Evolutionary conservation across 2,888 invertebrate genomes (phyloP).

Genomic region (Mactromeris polynyma): DNA sequence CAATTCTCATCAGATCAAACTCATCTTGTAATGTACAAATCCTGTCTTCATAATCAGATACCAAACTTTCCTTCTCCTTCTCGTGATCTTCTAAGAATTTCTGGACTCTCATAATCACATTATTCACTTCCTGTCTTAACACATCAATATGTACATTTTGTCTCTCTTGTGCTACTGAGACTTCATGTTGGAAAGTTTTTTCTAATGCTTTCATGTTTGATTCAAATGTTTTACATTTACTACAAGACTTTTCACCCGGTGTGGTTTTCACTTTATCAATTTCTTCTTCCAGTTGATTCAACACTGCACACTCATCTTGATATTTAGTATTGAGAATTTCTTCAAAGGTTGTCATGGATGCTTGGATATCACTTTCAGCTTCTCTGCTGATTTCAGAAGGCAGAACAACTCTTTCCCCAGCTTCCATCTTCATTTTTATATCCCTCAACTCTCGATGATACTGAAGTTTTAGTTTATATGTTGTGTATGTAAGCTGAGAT

Average conservation of each 20-base stretch:
- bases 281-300: conserved; percentile 78
- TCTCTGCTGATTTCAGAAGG: conserved; percentile 77
- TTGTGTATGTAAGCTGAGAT: conserved; percentile 88
- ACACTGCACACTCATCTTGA: conserved; percentile 81
- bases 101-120: conserved; percentile 75
- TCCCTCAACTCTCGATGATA: conserved; percentile 79
- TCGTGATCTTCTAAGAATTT: conserved; percentile 79
- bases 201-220: conserved; percentile 78
- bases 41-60: conserved; percentile 78
- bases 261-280: conserved; percentile 74
- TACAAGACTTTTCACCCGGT: conserved; percentile 58
- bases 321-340: conserved; percentile 82
- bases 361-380: conserved; percentile 78
- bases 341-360: conserved; percentile 79
- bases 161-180: conserved; percentile 77
- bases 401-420: conserved; percentile 73
- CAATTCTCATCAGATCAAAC: conserved; percentile 84
- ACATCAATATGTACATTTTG: conserved; percentile 82
- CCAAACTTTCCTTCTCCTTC: conserved; percentile 74
- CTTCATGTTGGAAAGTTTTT: conserved; percentile 79
- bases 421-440: conserved; percentile 76
- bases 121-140: conserved; percentile 78
- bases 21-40: conserved; percentile 77
- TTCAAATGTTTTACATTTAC: conserved; percentile 73
- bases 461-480: conserved; percentile 79